Base-by-base conservation (phyloP, 2,113 vertebrate species). In the Halcyon malimbica region DNA sequence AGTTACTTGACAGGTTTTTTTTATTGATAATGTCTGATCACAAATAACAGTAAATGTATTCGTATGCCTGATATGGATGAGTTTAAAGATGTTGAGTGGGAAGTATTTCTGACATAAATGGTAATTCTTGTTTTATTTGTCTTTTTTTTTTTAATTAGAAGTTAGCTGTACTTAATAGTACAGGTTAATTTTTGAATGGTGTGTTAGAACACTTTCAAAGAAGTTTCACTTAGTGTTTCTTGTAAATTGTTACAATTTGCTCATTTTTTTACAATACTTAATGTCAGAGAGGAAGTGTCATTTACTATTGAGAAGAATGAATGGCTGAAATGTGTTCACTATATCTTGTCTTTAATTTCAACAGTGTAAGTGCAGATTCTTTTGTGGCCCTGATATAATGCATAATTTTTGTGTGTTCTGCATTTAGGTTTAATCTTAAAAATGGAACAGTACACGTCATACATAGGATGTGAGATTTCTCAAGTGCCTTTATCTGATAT, bases 401-500 rank as follows among this genome's bases (percentile, higher is more conserved):
- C 6, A 35, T 96, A 83, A 92, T 84, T 89, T 91, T 14, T 81
- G 16, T 94, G 31, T 97, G 76, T 97, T 90, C 95, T 96, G 25
- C 95, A 56, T 97, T 96, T 96, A 98, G 97, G 97, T 78, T 92
- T 96, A 71, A 95, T 93, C 69, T 96, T 92, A 91, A 85, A 97
- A 84, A 99, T 99, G 99, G 98, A 99, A 73, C 59, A 0, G 64
- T 92, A 69, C 83, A 89, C 94, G 87, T 96, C 96, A 42, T 97
- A 83, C 83, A 83, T 97, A 97, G 97, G 94, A 94, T 97, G 95
- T 96, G 97, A 97, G 71, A 79, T 97, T 97, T 97, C 96, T 96
- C 73, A 95, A 59, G 96, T 91, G n/a, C 98, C 98, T 17, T 98
- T 99, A n/a, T 99, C 99, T 95, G 91, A 60, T 91, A 92, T 77